Percentiles rank a stretch among this genome's conserved stretches.
phyloP scores from a whole-genome alignment of 2,888 invertebrate species.

The Drosophila testacea region DNA sequence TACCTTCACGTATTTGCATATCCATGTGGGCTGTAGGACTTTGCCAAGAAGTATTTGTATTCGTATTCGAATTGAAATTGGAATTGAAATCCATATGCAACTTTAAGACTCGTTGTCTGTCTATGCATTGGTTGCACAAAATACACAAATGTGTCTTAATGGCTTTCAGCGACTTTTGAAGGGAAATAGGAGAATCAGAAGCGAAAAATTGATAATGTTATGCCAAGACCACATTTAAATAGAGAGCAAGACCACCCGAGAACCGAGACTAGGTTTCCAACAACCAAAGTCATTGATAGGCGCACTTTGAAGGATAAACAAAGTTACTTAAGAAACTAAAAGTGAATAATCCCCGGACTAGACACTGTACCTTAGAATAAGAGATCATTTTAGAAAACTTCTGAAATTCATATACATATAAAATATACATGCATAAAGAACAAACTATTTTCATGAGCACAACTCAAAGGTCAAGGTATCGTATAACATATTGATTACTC shows the following conservation, averaged over 20 bases:
- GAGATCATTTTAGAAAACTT: too few relatives aligned
- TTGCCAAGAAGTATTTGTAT: slow-evolving; percentile 27
- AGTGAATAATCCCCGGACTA: too few relatives aligned
- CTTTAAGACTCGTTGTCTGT: slow-evolving; percentile 12
- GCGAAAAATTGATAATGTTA: slow-evolving; percentile 2
- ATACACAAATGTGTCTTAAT: slow-evolving; percentile 7
- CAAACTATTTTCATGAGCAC: too few relatives aligned
- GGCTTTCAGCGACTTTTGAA: slow-evolving; percentile 9
- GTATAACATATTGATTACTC: too few relatives aligned
- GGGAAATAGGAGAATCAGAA: slow-evolving; percentile 9
- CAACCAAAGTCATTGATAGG: background rate
- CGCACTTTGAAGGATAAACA: background rate
- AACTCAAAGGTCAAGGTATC: too few relatives aligned
- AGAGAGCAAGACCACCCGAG: background rate
- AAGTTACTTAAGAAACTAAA: background rate
- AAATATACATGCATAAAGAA: too few relatives aligned
- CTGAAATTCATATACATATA: too few relatives aligned
- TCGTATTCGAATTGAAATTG: slow-evolving; percentile 5
- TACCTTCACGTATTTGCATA: slow-evolving; percentile 59
- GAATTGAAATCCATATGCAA: background rate
- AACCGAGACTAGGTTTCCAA: background rate
- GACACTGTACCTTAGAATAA: too few relatives aligned
- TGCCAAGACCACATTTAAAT: background rate
- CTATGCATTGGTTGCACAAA: slow-evolving; percentile 9
- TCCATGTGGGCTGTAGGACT: slow-evolving; percentile 58